Evolutionary conservation across 2,888 invertebrate genomes (phyloP), one percentile per base, ranked within the genome.

Genomic region (Spisula solida): DNA sequence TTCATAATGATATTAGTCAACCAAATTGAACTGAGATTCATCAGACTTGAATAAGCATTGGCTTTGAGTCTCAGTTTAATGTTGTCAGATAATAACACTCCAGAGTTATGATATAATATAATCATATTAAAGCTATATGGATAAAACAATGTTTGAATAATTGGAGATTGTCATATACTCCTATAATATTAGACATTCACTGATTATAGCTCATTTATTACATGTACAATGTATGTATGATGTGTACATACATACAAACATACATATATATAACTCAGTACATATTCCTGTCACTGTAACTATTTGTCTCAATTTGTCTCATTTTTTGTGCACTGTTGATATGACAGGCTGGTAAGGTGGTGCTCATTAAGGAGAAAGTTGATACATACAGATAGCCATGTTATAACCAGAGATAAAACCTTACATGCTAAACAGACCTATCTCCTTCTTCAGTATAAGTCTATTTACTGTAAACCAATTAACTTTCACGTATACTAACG

Each of bases 161-260:
- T 75, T 70, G 29, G 25, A 75, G 34, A 75, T 51, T 31, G 70
- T 83, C 75, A 83, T 70, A 16, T 48, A 48, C n/a, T 41, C 70
- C 66, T 70, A 70, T 83, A 70, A 83, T 25, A 25, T 20, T 41
- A 70, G 47, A 70, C 31, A 83, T 83, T 75, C 31, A 16, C 31
- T 14, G 14, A 16, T 16, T 25, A 25, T 25, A n/a, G n/a, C 60
- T 66, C 60, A 66, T 66, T 25, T 56, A 66, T 25, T 25, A 66
- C n/a, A n/a, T n/a, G n/a, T n/a, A n/a, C 14, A 1, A 51, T 51
- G 51, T 51, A 14, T 51, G 16, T 51, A 16, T 1, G 20, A 66
- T 66, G 60, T 25, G 12, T 66, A 66, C 60, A 66, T 25, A 25
- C 5, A 66, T 66, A 41, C 41, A 2, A 5, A 41, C 41, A 41